phyloP scores from a whole-genome alignment of 2,113 vertebrate genomes.

The Oncorhynchus clarkii region DNA sequence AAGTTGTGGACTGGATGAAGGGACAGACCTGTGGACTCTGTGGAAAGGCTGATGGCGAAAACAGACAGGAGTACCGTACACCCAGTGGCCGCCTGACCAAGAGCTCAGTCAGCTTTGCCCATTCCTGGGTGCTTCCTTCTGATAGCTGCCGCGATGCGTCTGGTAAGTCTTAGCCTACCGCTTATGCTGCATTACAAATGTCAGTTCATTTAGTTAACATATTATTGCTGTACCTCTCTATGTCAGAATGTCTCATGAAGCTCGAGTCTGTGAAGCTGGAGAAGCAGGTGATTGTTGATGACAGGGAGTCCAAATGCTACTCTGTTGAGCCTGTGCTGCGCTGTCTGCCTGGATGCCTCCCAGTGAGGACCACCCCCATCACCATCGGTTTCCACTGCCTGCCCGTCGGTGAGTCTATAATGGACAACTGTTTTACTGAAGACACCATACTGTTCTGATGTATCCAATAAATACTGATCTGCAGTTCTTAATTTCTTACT shows the following conservation, averaged over 20 bases:
- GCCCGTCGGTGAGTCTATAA: constrained; percentile 60
- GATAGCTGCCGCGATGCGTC: constrained; percentile 63
- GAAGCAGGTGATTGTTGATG: constrained; percentile 53
- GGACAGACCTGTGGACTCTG: constrained; percentile 80
- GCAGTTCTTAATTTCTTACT: not conserved
- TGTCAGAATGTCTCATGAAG: constrained; percentile 64
- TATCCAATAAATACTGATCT: not conserved
- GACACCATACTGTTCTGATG: not conserved
- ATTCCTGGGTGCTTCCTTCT: constrained; percentile 77
- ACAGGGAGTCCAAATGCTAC: constrained; percentile 65
- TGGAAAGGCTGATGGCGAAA: constrained; percentile 77
- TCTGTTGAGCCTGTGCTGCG: constrained; percentile 68
- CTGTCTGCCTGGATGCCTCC: constrained; percentile 65
- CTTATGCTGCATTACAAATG: not conserved
- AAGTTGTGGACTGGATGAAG: constrained; percentile 78
- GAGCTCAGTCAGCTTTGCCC: constrained; percentile 69
- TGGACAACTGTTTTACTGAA: not conserved
- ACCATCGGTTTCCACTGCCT: constrained; percentile 73
- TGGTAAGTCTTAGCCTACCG: constrained; percentile 32
- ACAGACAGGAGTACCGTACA: constrained; percentile 69
- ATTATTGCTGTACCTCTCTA: not conserved
- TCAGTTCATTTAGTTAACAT: no score
- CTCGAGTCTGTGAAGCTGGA: constrained; percentile 66
- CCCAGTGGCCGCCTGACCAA: constrained; percentile 67
- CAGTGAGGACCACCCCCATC: constrained; percentile 47